Base-by-base conservation (phyloP, 2,113 vertebrate species). In the Brachyhypopomus gauderio region DNA sequence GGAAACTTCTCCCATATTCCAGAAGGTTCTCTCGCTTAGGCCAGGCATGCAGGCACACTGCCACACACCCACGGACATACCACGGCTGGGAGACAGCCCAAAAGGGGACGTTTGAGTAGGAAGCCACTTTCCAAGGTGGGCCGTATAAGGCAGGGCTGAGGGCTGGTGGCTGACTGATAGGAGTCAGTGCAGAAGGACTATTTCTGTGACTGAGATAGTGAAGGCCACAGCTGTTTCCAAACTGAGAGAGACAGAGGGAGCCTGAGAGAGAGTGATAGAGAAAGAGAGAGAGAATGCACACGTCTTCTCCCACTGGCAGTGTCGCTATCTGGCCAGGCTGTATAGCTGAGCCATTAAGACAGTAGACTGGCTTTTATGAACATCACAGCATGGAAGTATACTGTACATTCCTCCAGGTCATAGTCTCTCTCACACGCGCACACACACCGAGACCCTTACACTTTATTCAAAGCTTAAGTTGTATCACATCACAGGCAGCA, bases 201-300 rank as follows among this genome's bases (percentile, higher is more conserved):
- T 81, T 81, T 81, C 72, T 58, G 72, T 72, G 30, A 74, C 30
- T 19, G n/a, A 59, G 70, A 78, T 45, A 78, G 55, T 45, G 66
- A 58, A 23, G 45, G 72, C 16, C 55, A 82, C 41, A 72, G 45
- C 34, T 72, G 45, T 63, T 78, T 19, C 62, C 17, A 56, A 38
- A 36, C 22, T 11, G 16, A 6, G 11, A 60, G 20, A 70, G 8
- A 3, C 4, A 59, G 64, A 59, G 20, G 36, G n/a, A 36, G n/a
- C 67, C n/a, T 11, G 25, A 52, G 9, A 64, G 23, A 22, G 20
- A 9, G 60, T 14, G 36, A 27, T n/a, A 38, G 27, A 36, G 19
- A 69, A 20, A 22, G 14, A 74, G 20, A 66, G 63, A 38, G 36
- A 9, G 19, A 52, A 4, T 60, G 22, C 41, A 19, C 14, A 3